Base-by-base conservation (phyloP, 2,797 vertebrate species). In the Helarctos malayanus region DNA sequence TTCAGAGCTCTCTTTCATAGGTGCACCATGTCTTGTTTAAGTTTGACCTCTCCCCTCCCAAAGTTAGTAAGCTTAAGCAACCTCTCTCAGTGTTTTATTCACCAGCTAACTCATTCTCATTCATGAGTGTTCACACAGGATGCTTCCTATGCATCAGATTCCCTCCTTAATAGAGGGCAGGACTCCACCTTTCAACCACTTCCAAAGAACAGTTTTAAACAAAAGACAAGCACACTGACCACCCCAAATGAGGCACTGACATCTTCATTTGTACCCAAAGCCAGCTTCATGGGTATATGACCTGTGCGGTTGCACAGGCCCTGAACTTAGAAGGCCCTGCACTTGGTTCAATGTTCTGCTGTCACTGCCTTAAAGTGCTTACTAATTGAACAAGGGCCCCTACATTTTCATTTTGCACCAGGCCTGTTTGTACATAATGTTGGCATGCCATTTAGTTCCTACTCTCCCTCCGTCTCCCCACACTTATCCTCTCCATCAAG, bases 121-220 rank as follows among this genome's bases (percentile, higher is more conserved):
- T 91, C 32, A 32, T 54, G 27, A 79, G 23, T 29, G 45, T 9
- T 80, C 32, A 32, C 14, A n/a, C 14, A 69, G 41, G 13, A 27
- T 94, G 19, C 54, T 92, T 57, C n/a, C 27, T 47, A 68, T 23
- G 41, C 25, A 91, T 25, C 13, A 35, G 10, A 49, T 7, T 82
- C 13, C 56, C 11, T 38, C 32, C n/a, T 11, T 90, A 94, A 87
- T 1, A 88, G 45, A 92, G 63, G 76, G 38, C 59, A 94, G 3
- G 5, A 68, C n/a, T 65, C 91, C 2, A 69, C 45, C 63, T 94
- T 97, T 88, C 76, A 84, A 81, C 19, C 8, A 65, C 78, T 89
- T 82, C 21, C 59, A 92, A 29, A 54, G 32, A 94, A 91, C 75
- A 81, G 21, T 52, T 78, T 78, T 84, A 52, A 94, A 81, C 11